Evolutionary conservation across 2,888 invertebrate species (phyloP), one percentile per base, ranked within the genome.

Genomic region (Acronicta leporina): DNA sequence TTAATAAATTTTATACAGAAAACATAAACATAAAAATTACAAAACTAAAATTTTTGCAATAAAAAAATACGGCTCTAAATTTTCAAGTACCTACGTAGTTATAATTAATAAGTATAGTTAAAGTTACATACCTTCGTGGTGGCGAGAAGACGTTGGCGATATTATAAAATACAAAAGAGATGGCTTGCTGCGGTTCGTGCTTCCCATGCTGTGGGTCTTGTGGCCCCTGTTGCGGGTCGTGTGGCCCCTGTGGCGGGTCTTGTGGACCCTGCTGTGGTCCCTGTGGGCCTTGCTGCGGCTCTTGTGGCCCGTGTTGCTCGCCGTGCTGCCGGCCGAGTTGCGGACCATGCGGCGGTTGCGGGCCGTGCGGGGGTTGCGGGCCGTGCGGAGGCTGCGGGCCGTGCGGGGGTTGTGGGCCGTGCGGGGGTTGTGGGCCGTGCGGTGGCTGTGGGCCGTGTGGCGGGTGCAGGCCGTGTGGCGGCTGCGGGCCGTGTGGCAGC

Each of bases 201-300:
- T 56, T 38, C 8, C 54, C 33, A 8, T 56, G 59, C 16, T 27
- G 49, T 33, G 55, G 64, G 5, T 25, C 48, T 1, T 38, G 53
- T 45, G 43, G 61, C 3, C 48, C 63, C 4, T 51, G 38, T 6
- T 41, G 55, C 27, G 64, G 64, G 77, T 57, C 80, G 54, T 80
- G 81, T 50, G 72, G 76, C 20, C 48, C 71, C 35, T 69, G 73
- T 45, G 42, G 63, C 61, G 47, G 73, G 66, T 52, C 66, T 63
- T 53, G 65, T 27, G 65, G 64, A 0, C 49, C 70, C n/a, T 33
- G 11, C 30, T 15, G 56, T 2, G 45, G 52, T 27, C 16, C 38
- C 4, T 53, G 63, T 13, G 57, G 56, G 0, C 50, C 50, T 7
- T 54, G 64, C 13, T 68, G 75, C 40, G 70, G 68, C 33, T 57